These are phyloP conservation scores for Leptopilina myrica DNA, from an alignment of 2,888 invertebrate species.

Conservation along the genomic window DNA sequence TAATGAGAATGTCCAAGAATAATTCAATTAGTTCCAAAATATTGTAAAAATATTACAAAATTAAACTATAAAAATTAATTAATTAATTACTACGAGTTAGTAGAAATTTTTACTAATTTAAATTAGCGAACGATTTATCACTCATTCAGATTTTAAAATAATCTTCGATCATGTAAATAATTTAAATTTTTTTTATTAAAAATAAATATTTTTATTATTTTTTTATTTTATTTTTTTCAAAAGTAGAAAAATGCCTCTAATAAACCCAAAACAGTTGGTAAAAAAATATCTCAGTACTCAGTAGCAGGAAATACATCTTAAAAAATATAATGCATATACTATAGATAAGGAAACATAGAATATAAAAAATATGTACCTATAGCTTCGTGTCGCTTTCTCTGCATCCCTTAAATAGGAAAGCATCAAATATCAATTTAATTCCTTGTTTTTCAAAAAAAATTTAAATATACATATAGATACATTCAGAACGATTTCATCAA, in stretches of 20 bases:
- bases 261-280: not conserved
- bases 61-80: too few species aligned
- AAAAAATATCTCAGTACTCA: not conserved
- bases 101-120: not conserved
- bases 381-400: slow-evolving; percentile 40
- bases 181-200: too few species aligned
- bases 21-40: too few species aligned
- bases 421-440: slow-evolving; percentile 18
- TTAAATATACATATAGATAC: not conserved
- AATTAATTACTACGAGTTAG: not conserved
- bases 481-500: slow-evolving; percentile 20
- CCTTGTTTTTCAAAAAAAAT: not conserved
- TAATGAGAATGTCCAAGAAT: too few species aligned
- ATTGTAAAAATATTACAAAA: too few species aligned
- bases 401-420: slow-evolving; percentile 41
- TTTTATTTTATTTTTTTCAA: too few species aligned
- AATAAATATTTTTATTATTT: too few species aligned
- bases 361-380: slow-evolving; percentile 40
- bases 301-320: not conserved
- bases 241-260: not conserved
- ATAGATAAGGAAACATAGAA: slow-evolving; percentile 18
- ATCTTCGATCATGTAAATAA: too few species aligned
- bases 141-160: not conserved
- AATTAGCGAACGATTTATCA: not conserved
- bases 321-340: not conserved